A percentile compares a stretch with the other conserved stretches of the same genome.
Conservation (phyloP, 2,797 vertebrate genomes). For the Petrocephalus schoutedeni region DNA sequence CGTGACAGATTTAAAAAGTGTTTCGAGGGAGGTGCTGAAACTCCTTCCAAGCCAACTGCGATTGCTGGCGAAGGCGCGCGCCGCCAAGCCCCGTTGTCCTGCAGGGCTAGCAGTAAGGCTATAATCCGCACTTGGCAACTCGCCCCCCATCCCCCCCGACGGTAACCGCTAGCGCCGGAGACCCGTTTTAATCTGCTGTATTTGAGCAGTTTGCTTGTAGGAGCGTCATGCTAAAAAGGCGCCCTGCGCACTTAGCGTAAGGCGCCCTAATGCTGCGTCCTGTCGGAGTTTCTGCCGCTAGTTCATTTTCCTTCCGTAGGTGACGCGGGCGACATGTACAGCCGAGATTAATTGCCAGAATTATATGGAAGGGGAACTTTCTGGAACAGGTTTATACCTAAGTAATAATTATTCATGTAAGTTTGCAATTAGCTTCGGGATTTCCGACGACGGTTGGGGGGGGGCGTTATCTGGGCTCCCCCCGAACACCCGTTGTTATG, state of each 20-base stretch:
- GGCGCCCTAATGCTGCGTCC: background rate
- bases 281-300: background rate
- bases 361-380: background rate
- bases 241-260: background rate
- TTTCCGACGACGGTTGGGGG: no score
- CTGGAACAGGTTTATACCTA: background rate
- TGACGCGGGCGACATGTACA: background rate
- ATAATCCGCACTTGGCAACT: background rate
- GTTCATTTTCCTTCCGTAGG: background rate
- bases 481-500: no score
- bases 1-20: background rate
- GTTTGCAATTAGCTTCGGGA: background rate
- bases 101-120: slow-evolving; percentile 3
- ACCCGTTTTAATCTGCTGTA: background rate
- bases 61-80: slow-evolving; percentile 16
- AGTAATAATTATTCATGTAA: background rate
- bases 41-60: slow-evolving; percentile 19
- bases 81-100: background rate
- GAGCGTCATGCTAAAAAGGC: background rate
- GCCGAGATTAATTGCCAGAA: background rate
- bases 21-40: slow-evolving; percentile 20
- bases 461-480: no score
- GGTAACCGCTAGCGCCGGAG: background rate
- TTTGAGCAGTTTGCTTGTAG: background rate
- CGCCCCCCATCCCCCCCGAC: background rate